phyloP scores from a whole-genome alignment of 2,888 invertebrate species.

The Tuta absoluta region DNA sequence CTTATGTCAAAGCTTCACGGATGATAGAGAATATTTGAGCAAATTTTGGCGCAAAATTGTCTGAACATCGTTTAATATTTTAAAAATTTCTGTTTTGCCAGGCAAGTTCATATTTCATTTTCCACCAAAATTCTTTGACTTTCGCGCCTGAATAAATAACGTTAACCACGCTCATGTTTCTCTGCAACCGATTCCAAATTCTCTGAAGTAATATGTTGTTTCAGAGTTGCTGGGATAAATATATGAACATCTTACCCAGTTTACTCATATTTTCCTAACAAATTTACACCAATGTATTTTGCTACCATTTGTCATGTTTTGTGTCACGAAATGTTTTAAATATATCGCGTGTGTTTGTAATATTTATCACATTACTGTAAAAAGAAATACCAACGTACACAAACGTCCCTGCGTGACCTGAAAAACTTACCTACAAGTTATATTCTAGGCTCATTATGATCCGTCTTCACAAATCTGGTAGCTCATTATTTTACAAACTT shows the following conservation, averaged over 20 bases:
- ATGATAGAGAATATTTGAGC: not conserved
- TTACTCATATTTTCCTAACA: slow-evolving; percentile 3
- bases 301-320: not conserved
- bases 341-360: slow-evolving; percentile 7
- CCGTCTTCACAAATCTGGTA: not conserved
- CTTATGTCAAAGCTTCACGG: too few relatives aligned
- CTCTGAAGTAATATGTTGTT: not conserved
- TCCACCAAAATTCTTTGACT: slow-evolving; percentile 12
- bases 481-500: slow-evolving; percentile 8
- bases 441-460: not conserved
- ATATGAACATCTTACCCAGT: not conserved
- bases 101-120: not conserved
- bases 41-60: too few relatives aligned
- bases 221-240: slow-evolving; percentile 8
- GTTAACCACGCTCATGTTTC: not conserved
- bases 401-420: not conserved
- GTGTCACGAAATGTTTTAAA: not conserved
- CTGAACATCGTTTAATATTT: too few relatives aligned
- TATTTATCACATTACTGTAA: not conserved
- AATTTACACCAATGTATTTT: not conserved
- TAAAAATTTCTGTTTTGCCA: not conserved
- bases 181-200: not conserved
- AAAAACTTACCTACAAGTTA: not conserved
- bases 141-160: slow-evolving; percentile 2
- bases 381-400: not conserved